Evolutionary conservation across 2,797 vertebrate species (phyloP), one percentile per base, ranked within the genome.

Genomic region (Atherinosoma microstoma): DNA sequence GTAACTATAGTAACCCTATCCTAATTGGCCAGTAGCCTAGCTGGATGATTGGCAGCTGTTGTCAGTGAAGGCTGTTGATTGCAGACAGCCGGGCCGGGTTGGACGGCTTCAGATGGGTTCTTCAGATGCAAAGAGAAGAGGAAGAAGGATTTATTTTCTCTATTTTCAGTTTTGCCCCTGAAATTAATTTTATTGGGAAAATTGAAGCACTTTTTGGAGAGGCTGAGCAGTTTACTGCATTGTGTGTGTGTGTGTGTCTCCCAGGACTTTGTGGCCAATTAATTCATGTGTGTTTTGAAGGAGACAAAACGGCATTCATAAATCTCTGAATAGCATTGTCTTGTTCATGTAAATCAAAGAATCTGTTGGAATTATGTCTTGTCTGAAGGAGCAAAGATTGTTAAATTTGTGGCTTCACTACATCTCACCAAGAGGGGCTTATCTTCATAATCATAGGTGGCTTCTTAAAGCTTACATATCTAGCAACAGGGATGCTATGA

Each of bases 11-110:
- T 75, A 91, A 93, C 86, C 56, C 20, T 54, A 18, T 89, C 77
- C 84, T 92, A 93, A 93, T 92, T 91, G 89, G 90, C 89, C 90
- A 83, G 70, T 78, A 75, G 86, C 85, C 85, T 90, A 82, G 83
- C 82, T 85, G 86, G 58, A 81, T 91, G 90, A 90, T 84, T 88
- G 91, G 87, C 89, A 89, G 81, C 85, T 86, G 86, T 86, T 90
- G 87, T 88, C 85, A 75, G 67, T 56, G 79, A 87, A 73, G 76
- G 78, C 70, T 84, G 83, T 85, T 80, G 75, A 64, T n/a, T 79
- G 71, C 83, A 83, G 85, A 82, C 82, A 66, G 82, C 75, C 87
- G n/a, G 64, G 82, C 71, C 51, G 74, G 75, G 59, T 58, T 57
- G 72, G 82, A 83, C 60, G 30, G 77, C 64, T 75, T 81, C 81